Evolutionary conservation across 64 coral and sea anemone species (phyloP).

Genomic region (Actinia tenebrosa): DNA sequence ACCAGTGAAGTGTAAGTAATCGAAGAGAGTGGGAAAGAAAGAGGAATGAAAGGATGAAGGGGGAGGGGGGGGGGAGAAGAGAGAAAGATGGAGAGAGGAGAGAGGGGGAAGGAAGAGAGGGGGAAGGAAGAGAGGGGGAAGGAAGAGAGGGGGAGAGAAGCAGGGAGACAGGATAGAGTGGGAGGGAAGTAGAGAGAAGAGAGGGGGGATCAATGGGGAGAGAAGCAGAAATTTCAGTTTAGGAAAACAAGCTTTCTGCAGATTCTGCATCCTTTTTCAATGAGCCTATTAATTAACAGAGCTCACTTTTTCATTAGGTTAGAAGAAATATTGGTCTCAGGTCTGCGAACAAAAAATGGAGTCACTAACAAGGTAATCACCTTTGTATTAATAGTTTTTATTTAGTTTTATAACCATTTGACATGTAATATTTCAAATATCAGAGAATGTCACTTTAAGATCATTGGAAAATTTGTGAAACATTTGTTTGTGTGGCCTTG

Average conservation of each 20-base stretch:
- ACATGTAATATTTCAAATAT: background rate
- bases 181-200: no score
- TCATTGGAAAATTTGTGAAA: no score
- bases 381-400: background rate
- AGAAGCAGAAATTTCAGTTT: no score
- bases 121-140: no score
- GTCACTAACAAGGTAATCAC: constrained; percentile 29
- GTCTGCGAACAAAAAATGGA: constrained; percentile 36
- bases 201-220: no score
- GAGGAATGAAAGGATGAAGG: no score
- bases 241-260: background rate
- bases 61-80: no score
- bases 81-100: background rate
- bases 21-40: background rate
- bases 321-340: constrained; percentile 32
- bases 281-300: background rate
- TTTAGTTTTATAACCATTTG: background rate
- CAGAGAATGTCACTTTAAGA: no score
- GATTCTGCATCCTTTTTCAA: background rate
- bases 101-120: no score
- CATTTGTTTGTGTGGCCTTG: no score
- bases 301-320: constrained; percentile 16
- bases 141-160: no score
- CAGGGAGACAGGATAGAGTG: no score
- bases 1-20: constrained; percentile 39